Evolutionary conservation across 2,113 vertebrate genomes (phyloP).

Genomic region (Scopus umbretta): DNA sequence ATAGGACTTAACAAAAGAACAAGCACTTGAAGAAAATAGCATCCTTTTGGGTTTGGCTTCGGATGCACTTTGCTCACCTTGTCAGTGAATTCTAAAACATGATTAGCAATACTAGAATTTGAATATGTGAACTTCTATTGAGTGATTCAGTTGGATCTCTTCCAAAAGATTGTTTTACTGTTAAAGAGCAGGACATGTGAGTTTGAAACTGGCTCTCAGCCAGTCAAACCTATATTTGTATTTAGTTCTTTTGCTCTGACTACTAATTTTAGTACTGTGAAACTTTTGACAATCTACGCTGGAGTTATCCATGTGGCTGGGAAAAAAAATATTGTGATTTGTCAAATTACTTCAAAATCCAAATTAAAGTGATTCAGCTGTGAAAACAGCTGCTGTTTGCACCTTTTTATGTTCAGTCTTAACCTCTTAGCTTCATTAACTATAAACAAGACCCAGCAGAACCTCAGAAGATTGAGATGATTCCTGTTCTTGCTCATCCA

Average conservation of each 20-base stretch:
- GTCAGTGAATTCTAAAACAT: conserved; percentile 47
- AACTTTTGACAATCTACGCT: conserved; percentile 23
- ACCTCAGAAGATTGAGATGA: not conserved
- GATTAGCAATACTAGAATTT: conserved; percentile 17
- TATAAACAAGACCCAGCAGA: not conserved
- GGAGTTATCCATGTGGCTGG: not conserved
- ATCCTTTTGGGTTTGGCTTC: conserved; percentile 7
- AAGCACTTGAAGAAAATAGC: conserved; percentile 21
- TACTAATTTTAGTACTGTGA: conserved; percentile 58
- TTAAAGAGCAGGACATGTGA: conserved; percentile 14
- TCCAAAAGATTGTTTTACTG: conserved; percentile 53
- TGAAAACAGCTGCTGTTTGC: not conserved
- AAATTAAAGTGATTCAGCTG: not conserved
- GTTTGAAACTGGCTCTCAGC: conserved; percentile 16
- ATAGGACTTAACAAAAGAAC: conserved; percentile 13
- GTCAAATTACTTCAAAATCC: not conserved
- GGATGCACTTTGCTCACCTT: conserved; percentile 32
- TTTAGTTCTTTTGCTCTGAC: conserved; percentile 10
- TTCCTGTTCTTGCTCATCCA: not conserved
- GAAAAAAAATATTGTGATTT: not conserved
- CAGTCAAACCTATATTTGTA: not conserved
- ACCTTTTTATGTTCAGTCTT: not conserved
- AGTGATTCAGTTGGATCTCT: not conserved
- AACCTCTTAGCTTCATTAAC: not conserved
- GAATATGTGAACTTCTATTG: not conserved